Base-by-base conservation (phyloP, 2,888 invertebrate genomes). In the Molanna angustata region DNA sequence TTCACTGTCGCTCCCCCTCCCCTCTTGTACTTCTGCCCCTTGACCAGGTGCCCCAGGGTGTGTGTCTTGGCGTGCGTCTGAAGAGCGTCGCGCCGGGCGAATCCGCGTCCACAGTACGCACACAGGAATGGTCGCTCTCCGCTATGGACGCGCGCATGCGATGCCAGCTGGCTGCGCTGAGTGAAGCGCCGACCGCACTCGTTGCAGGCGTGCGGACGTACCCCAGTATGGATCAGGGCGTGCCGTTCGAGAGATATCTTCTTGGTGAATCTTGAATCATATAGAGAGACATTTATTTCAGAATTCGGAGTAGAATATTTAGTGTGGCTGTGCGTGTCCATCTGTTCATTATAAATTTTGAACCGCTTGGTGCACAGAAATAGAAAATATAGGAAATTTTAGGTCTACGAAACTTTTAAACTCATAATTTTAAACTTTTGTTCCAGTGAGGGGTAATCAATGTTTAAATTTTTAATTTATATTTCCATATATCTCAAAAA, bases 161-260 rank as follows among this genome's bases (percentile, higher is more conserved):
- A 49, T 2, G 40, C 48, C 31, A 61, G 44, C 40, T 60, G 59
- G 19, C 57, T 55, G 39, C 56, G 54, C 31, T 61, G 61, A 2
- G 58, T 59, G 47, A 61, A 61, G 18, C 55, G 49, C 22, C 51
- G 47, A 6, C 56, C 53, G 41, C 61, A 61, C 7, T 17, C 31
- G 4, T 47, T 54, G 31, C 61, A 61, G 19, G 50, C 21, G 39
- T 46, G 48, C 1, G 61, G 58, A 13, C 51, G 45, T 18, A 52
- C 50, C 1, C 60, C 60, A 0, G 58, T 44, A 42, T 61, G 61
- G 14, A 58, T 54, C n/a, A 57, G 47, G 0, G 46, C 7, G 39
- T 60, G 63, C 3, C 62, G 57, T 20, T 60, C 41, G 4, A 63
- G 49, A 4, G 63, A 61, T 31, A 61, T 58, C 43, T 60, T 62